Evolutionary conservation across 2,797 vertebrate species (phyloP), one percentile per base, ranked within the genome.

Genomic region (Decapterus maruadsi): DNA sequence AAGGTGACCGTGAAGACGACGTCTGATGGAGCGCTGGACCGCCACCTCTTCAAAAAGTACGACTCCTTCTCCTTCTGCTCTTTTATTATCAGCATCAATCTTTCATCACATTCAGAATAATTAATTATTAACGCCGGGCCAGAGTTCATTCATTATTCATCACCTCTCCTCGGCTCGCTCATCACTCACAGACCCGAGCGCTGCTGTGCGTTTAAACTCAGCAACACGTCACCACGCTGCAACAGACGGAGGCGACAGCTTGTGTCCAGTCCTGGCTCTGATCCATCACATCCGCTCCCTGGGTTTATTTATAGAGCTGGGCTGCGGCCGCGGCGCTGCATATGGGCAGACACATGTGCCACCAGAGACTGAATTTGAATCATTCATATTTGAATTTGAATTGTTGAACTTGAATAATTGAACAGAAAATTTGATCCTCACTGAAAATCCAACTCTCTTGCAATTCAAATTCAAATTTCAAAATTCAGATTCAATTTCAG

Each of bases 11-110:
- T 99, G 90, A 98, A 99, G 83, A 97, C 97, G 55, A 97, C 97
- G 36, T 97, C 98, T 60, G 98, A 99, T 57, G 98, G 98, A 66
- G 96, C 98, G 74, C 94, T 99, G 88, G 98, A 99, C 94, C 96
- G 97, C 87, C 96, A 97, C 85, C 97, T 99, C 91, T 99, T 99
- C 93, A 99, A 99, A 94, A 99, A 99, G 98, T 99, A 96, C 0
- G 70, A 12, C 12, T 46, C 26, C 31, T n/a, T 56, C 42, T 38
- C 4, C 59, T 62, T 40, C 42, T 71, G 14, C 66, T 43, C 56
- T 13, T 34, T 63, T 48, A 48, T 45, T 0, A 16, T 43, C 62
- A 48, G 12, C 72, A 68, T 77, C 4, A 75, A 64, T 87, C 8
- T 72, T 87, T 86, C 5, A 81, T 72, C 31, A 34, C 38, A 22